Evolutionary conservation across 64 coral and sea anemone species (phyloP), one percentile per base, ranked within the genome.

Genomic region (Montipora efflorescens): DNA sequence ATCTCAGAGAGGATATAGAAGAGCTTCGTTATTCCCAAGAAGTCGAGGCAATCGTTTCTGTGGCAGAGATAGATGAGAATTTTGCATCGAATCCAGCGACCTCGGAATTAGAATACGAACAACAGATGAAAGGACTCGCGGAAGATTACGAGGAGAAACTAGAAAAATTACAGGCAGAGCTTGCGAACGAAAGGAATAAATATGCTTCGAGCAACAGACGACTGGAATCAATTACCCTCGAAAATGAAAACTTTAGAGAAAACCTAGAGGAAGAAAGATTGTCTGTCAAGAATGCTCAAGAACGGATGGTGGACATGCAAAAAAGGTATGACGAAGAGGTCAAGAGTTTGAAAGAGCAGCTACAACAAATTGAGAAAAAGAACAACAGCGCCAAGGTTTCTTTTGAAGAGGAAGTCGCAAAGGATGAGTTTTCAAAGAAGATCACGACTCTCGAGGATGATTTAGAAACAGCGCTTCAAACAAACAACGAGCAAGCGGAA

Each of bases 141-240:
- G 96, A 95, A 78, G 96, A 98, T 92, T 95, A 94, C 21, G 96
- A 98, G 84, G 78, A 90, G 46, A 98, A 95, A 87, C 84, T 98
- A 9, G 72, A 84, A 67, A 89, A 94, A 61, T 48, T 98, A 12
- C 22, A 95, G 58, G 15, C 23, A 52, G 88, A 98, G 58, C 90
- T 98, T 13, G 83, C 70, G 47, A 75, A 80, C 59, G 72, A 74
- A 13, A 92, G 91, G 67, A 90, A 91, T 49, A 86, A 98, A 61
- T 75, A 88, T 5, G 79, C 76, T 15, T 15, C 93, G 19, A 98
- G 95, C 46, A 88, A 20, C 43, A 98, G 82, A 44, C 87, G 92
- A 58, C 52, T 98, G 1, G 93, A 98, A 48, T 98, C 96, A 14
- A 19, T 92, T 9, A 92, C 48, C 77, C 74, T 86, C 4, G 96